Base-by-base conservation (phyloP, 2,797 vertebrate species). In the Fringilla coelebs region DNA sequence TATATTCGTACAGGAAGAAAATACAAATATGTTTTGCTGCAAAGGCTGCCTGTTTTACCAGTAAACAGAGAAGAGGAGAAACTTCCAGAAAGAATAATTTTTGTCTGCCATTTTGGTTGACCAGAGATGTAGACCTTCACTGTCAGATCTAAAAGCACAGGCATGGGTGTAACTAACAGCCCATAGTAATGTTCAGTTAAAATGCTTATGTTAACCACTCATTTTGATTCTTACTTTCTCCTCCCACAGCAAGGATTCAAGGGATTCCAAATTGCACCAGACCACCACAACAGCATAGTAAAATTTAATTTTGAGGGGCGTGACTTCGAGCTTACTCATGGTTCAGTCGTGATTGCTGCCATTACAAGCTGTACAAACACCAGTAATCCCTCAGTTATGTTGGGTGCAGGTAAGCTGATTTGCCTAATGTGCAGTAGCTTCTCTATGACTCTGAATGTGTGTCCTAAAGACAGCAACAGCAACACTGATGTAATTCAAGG, bases 301-400 rank as follows among this genome's bases (percentile, higher is more conserved):
- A 98, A 98, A 4, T 99, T 99, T 97, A 96, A 98, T 83, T 99
- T 98, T 91, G 98, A 98, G 21, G 98, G 97, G 1, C 73, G 62
- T 11, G 98, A 99, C 45, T 99, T 99, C 1, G 95, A 97, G 7
- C 97, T 99, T 38, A 74, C 97, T 84, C 99, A 99, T 13, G 99
- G 99, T 61, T 99, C 99, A 1, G 99, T 99, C 87, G 99, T 99
- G 54, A 99, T 99, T 20, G 99, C 99, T 17, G 99, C 99, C 57
- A 99, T 99, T 95, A 99, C 99, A 40, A 99, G 99, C 98, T 99
- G 99, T 96, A 99, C 99, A 67, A 99, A 99, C 97, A 99, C 99
- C 89, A 99, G 99, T 97, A 99, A 99, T 91, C 99, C 99, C 0
- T 99, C 99, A 2, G 99, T 99, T 94, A 99, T 99, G 99, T 95